Percentiles rank a stretch among this genome's conserved stretches.
Conservation (phyloP, 2,888 invertebrate genomes). For the Eumacrocentrus americanus region DNA sequence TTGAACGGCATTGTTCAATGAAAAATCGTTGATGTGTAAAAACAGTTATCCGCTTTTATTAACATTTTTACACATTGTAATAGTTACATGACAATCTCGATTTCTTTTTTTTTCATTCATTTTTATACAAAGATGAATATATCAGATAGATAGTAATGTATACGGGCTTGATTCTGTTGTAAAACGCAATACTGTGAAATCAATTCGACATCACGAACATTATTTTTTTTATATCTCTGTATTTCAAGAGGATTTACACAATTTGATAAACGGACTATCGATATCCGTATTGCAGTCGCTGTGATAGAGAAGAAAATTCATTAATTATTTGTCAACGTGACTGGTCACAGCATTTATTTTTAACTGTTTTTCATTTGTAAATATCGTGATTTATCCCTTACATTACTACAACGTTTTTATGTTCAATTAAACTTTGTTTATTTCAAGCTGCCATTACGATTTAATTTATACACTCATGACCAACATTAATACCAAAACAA, state of each 20-base stretch:
- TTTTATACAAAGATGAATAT: constrained; percentile 57
- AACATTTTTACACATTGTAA: constrained; percentile 58
- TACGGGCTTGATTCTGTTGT: constrained; percentile 37
- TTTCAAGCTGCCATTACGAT: constrained; percentile 34
- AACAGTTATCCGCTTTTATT: constrained; percentile 60
- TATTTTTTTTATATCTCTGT: background rate
- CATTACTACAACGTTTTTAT: background rate
- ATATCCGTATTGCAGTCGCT: background rate
- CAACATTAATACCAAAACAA: constrained; percentile 42
- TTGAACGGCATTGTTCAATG: background rate
- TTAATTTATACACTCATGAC: constrained; percentile 25
- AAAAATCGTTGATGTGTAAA: constrained; percentile 45
- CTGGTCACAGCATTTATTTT: background rate
- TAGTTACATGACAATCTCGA: constrained; percentile 55
- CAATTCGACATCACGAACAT: constrained; percentile 9
- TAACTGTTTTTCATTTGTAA: constrained; percentile 26
- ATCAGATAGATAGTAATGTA: constrained; percentile 43
- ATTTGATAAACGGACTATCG: background rate
- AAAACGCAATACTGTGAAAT: constrained; percentile 34
- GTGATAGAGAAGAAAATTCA: background rate
- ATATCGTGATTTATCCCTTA: constrained; percentile 20
- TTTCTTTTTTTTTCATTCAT: constrained; percentile 39
- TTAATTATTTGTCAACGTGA: background rate
- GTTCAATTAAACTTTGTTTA: constrained; percentile 30
- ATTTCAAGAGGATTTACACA: background rate